These are phyloP conservation scores for Jacana jacana DNA, from an alignment of 2,113 vertebrate genomes.

Conservation along the genomic window DNA sequence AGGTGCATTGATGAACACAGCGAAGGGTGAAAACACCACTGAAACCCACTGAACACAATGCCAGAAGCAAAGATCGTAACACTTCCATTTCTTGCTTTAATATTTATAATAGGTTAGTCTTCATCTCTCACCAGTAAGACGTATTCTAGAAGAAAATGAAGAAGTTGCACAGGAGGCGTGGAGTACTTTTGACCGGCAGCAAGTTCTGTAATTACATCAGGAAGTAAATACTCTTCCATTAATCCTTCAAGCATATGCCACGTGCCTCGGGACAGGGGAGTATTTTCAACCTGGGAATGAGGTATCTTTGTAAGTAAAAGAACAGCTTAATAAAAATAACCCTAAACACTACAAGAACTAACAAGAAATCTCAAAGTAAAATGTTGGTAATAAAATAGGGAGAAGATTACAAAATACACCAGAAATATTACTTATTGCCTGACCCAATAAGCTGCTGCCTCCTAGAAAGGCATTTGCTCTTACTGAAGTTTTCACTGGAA, in stretches of 20 bases:
- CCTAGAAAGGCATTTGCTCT: not conserved
- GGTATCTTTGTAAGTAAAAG: not conserved
- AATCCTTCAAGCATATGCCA: constrained; percentile 70
- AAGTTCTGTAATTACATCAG: constrained; percentile 86
- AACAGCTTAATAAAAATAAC: not conserved
- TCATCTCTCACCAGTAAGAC: constrained; percentile 79
- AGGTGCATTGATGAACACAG: not conserved
- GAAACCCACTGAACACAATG: not conserved
- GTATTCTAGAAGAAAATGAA: constrained; percentile 82
- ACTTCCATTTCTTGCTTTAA: not conserved
- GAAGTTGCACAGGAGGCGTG: constrained; percentile 78
- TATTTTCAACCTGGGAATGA: constrained; percentile 62
- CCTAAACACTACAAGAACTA: not conserved
- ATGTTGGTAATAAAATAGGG: not conserved
- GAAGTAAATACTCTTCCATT: constrained; percentile 77
- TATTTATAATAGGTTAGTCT: not conserved
- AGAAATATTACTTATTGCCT: not conserved
- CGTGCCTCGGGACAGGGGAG: not conserved
- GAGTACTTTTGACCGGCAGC: constrained; percentile 73
- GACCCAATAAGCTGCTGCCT: not conserved
- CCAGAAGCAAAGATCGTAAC: not conserved
- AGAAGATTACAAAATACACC: not conserved
- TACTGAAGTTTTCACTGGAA: not conserved
- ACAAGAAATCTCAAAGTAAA: not conserved
- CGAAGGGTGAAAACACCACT: not conserved